These are phyloP conservation scores for Catharus fuscescens DNA, from an alignment of 2,113 vertebrate species.

Conservation along the genomic window DNA sequence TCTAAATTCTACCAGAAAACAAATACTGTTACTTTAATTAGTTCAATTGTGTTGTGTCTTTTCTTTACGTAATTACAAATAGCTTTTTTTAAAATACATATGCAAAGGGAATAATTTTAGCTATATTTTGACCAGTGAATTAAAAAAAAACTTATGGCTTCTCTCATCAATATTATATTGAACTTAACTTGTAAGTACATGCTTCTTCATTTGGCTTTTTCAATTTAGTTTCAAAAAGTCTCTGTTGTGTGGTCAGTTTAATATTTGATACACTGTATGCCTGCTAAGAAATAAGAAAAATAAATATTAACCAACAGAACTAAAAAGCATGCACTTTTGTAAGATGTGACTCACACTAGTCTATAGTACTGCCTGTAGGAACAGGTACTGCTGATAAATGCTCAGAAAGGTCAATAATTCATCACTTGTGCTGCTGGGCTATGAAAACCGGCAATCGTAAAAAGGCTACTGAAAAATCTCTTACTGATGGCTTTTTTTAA, in stretches of 20 bases:
- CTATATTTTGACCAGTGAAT: neutral
- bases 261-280: neutral
- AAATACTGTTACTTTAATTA: neutral
- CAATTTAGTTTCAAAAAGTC: neutral
- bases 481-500: neutral
- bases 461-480: slow-evolving; percentile 3
- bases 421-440: neutral
- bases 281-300: neutral
- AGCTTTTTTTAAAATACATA: neutral
- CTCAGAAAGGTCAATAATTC: slow-evolving; percentile 37
- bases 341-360: neutral
- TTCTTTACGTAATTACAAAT: neutral
- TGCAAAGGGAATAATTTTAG: neutral
- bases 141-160: neutral
- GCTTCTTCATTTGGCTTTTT: neutral
- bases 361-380: neutral
- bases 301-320: neutral
- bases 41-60: neutral
- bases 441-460: neutral
- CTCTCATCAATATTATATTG: neutral
- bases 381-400: neutral
- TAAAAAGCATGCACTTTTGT: neutral
- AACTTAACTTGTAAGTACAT: neutral
- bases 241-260: neutral
- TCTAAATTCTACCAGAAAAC: neutral